Evolutionary conservation across 2,113 vertebrate genomes (phyloP).

Genomic region (Azemiops feae): DNA sequence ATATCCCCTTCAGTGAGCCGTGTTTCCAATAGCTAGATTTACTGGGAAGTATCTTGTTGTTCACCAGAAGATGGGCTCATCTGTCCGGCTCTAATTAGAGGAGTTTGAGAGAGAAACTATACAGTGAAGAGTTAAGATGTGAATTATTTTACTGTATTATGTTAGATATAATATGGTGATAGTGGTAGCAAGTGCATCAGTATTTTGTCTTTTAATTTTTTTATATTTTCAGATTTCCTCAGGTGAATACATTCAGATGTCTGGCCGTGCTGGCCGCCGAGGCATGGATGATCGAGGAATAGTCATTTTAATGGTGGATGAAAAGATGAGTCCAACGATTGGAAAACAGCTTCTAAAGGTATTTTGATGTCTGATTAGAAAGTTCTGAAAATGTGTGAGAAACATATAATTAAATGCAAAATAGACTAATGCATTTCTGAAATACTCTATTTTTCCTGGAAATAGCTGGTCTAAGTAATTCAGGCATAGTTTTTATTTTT

Average conservation of each 20-base stretch:
- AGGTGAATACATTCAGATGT: constrained; percentile 99
- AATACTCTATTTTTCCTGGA: neutral
- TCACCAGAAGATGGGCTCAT: neutral
- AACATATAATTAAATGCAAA: neutral
- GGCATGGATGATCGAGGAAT: constrained; percentile 99
- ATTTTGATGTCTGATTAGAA: constrained; percentile 5
- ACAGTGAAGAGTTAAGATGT: neutral
- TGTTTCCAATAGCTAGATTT: neutral
- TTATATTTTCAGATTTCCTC: constrained; percentile 84
- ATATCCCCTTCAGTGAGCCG: neutral
- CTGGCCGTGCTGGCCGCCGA: constrained; percentile 93
- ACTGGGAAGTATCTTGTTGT: neutral
- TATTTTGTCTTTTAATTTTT: neutral
- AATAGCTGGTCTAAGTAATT: neutral
- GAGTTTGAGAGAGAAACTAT: neutral
- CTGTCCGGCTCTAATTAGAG: neutral
- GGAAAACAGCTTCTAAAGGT: constrained; percentile 98
- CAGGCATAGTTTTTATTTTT: neutral
- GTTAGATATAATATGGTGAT: neutral
- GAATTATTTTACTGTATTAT: neutral
- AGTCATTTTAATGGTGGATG: constrained; percentile 98
- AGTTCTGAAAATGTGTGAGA: neutral
- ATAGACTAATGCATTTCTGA: neutral
- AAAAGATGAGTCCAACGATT: constrained; percentile 95
- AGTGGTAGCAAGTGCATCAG: neutral